phyloP scores from a whole-genome alignment of 2,888 invertebrate species.

The Agapostemon virescens region DNA sequence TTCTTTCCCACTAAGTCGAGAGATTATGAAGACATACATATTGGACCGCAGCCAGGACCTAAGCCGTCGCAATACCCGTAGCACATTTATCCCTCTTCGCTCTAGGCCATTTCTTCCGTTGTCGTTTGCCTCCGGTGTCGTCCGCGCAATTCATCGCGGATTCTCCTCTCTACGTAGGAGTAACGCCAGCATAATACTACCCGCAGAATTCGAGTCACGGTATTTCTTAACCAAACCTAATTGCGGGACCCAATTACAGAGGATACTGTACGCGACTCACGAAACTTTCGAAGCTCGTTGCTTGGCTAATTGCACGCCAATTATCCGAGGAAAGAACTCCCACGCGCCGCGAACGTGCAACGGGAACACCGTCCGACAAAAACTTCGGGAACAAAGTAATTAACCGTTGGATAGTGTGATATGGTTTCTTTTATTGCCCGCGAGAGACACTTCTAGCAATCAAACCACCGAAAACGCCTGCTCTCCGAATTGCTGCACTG shows the following conservation, averaged over 20 bases:
- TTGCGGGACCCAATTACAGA: slow-evolving; percentile 20
- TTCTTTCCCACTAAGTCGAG: slow-evolving; percentile 56
- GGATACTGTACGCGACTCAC: slow-evolving; percentile 11
- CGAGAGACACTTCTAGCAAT: neutral
- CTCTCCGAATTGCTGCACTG: neutral
- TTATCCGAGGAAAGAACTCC: neutral
- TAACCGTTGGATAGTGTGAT: neutral
- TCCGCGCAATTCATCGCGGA: slow-evolving; percentile 38
- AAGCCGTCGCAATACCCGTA: slow-evolving; percentile 62
- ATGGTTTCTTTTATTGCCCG: neutral
- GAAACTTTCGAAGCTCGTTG: slow-evolving; percentile 27
- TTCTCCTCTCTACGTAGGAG: neutral
- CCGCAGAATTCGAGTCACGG: slow-evolving; percentile 3
- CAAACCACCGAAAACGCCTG: neutral
- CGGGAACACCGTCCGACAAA: neutral
- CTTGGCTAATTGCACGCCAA: neutral
- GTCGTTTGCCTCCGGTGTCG: slow-evolving; percentile 26
- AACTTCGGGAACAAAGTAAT: neutral
- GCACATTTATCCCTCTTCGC: slow-evolving; percentile 41
- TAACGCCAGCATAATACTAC: neutral
- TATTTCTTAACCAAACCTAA: slow-evolving; percentile 20
- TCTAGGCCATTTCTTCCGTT: slow-evolving; percentile 30
- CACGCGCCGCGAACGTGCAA: neutral
- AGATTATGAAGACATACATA: slow-evolving; percentile 70
- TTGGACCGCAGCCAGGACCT: slow-evolving; percentile 60